These are phyloP conservation scores for Sterrhoptilus dennistouni DNA, from an alignment of 2,113 vertebrate species.

Conservation along the genomic window DNA sequence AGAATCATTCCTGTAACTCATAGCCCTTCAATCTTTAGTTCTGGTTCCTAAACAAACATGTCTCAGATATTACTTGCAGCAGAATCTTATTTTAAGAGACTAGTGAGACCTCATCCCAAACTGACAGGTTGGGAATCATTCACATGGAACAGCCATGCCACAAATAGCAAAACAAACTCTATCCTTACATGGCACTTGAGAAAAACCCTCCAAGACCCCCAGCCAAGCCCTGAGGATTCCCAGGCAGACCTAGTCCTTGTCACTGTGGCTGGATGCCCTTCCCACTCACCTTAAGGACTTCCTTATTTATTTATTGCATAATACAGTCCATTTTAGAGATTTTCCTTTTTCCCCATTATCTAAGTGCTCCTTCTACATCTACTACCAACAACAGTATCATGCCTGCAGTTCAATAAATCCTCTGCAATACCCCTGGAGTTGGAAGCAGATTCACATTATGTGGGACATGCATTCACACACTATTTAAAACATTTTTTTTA, in stretches of 20 bases:
- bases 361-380: background rate
- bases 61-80: background rate
- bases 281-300: background rate
- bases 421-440: background rate
- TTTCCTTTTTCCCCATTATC: background rate
- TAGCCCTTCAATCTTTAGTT: background rate
- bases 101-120: background rate
- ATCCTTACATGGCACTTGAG: background rate
- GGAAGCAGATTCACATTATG: background rate
- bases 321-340: background rate
- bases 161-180: background rate
- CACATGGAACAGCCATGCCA: background rate
- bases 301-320: background rate
- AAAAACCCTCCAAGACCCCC: background rate
- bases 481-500: slow-evolving; percentile 31
- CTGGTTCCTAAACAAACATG: background rate
- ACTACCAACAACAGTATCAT: background rate
- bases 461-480: background rate
- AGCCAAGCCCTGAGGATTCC: background rate
- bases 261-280: background rate
- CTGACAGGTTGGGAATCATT: background rate
- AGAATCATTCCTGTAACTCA: background rate
- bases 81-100: background rate
- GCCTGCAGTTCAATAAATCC: background rate
- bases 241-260: background rate